Base-by-base conservation (phyloP, 2,888 invertebrate genomes). In the Morpho helenor region DNA sequence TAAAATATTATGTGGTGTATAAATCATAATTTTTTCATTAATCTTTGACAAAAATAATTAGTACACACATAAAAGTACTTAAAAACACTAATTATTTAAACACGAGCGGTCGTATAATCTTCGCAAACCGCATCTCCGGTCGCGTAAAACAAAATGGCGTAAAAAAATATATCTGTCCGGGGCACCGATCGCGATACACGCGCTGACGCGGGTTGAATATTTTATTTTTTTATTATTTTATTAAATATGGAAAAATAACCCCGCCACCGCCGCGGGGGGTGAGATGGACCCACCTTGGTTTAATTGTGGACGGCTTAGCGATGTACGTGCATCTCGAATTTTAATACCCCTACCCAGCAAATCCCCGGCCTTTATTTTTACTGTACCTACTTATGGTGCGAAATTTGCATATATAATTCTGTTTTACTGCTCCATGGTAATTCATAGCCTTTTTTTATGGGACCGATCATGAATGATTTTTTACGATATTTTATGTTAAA, bases 131-230 rank as follows among this genome's bases (percentile, higher is more conserved):
- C 70, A 66, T 74, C 80, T 75, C 74, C 71, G 82, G 87, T 88
- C 88, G 87, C 88, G 87, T 88, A 83, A 71, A 75, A 68, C 76
- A 75, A 76, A 85, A 83, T 75, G 79, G 74, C 74, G 75, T 49
- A 74, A 73, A 72, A 76, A 80, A 71, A 74, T 47, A 76, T 77
- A 83, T 86, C 86, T 84, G 87, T 75, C 80, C 75, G 69, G 77
- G 72, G 75, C 88, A 87, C 84, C 81, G 85, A 89, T 89, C 82
- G 84, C 85, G 86, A 88, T 89, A 87, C 85, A 79, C 80, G 78
- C 66, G 68, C 70, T 79, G 66, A 87, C 87, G 89, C 80, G 78
- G 76, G 66, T 62, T 68, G 89, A 89, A 89, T 89, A 87, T 79
- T 82, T 88, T 84, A 84, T 82, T 82, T 79, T 82, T 84, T 81